These are phyloP conservation scores for Elmis aenea DNA, from an alignment of 2,888 invertebrate genomes.

Conservation along the genomic window DNA sequence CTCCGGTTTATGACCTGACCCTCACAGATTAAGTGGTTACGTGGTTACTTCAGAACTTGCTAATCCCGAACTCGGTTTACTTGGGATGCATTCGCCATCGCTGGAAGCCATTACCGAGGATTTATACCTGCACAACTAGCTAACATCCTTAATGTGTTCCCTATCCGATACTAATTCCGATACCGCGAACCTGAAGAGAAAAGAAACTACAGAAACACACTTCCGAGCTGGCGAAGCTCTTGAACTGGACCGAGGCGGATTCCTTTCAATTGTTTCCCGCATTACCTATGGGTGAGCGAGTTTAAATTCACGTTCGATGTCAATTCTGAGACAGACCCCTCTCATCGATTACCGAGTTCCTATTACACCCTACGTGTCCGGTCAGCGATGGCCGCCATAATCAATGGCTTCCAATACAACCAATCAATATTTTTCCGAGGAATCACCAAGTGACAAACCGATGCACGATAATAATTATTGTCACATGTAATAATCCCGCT, in stretches of 20 bases:
- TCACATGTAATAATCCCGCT: slow-evolving; percentile 20
- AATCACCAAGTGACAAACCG: slow-evolving; percentile 13
- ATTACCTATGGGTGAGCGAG: slow-evolving; percentile 8
- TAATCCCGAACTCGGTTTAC: slow-evolving; percentile 32
- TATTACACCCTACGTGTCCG: slow-evolving; percentile 12
- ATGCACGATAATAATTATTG: slow-evolving; percentile 15
- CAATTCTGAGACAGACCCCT: slow-evolving; percentile 7
- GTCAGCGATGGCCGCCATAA: slow-evolving; percentile 13
- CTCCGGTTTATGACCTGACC: slow-evolving; percentile 44
- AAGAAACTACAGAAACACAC: slow-evolving; percentile 5
- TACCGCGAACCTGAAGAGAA: slow-evolving; percentile 3
- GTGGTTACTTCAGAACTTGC: slow-evolving; percentile 43
- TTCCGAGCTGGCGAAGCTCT: no score
- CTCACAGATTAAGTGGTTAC: slow-evolving; percentile 45
- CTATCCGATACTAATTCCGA: slow-evolving; percentile 6
- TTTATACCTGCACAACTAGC: slow-evolving; percentile 22
- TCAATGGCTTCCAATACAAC: slow-evolving; percentile 14
- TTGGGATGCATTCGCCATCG: slow-evolving; percentile 23
- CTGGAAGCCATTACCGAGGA: slow-evolving; percentile 20
- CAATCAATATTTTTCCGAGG: slow-evolving; percentile 19
- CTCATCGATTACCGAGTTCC: slow-evolving; percentile 14
- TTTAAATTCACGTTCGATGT: no score
- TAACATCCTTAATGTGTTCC: slow-evolving; percentile 14
- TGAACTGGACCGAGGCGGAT: no score
- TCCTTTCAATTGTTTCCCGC: no score